phyloP scores from a whole-genome alignment of 2,888 invertebrate genomes.

The Callyntrura sp. region DNA sequence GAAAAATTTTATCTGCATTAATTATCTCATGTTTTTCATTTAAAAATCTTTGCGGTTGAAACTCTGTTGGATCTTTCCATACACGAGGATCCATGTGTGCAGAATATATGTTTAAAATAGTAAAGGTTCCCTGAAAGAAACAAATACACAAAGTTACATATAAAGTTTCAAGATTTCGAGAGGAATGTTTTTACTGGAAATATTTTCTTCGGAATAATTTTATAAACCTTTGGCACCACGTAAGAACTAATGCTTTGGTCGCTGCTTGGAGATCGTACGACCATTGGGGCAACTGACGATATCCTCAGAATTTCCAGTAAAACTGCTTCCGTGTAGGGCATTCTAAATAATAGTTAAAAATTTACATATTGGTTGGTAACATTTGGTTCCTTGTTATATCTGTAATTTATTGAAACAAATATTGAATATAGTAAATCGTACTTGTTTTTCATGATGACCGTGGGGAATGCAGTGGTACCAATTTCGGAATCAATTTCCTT shows the following conservation, averaged over 20 bases:
- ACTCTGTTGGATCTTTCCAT: conserved; percentile 74
- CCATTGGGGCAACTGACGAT: conserved; percentile 78
- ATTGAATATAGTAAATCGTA: conserved; percentile 11
- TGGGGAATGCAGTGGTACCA: conserved; percentile 81
- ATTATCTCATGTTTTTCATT: conserved; percentile 74
- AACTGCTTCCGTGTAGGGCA: conserved; percentile 82
- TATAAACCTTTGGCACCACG: conserved; percentile 75
- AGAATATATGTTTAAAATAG: conserved; percentile 69
- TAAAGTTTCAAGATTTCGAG: no score
- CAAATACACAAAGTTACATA: no score
- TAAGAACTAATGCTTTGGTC: conserved; percentile 71
- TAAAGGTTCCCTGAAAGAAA: conserved; percentile 75
- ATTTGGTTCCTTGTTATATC: no score
- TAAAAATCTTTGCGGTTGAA: conserved; percentile 80
- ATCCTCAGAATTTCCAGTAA: conserved; percentile 79
- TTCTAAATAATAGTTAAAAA: no score
- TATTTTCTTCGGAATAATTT: no score
- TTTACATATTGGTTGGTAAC: neutral
- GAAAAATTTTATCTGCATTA: conserved; percentile 79
- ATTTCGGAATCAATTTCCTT: conserved; percentile 84
- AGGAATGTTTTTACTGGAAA: no score
- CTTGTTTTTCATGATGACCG: conserved; percentile 72
- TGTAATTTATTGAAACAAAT: no score
- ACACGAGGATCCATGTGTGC: conserved; percentile 67
- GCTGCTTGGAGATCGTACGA: conserved; percentile 62